These are phyloP conservation scores for Montipora foliosa DNA, from an alignment of 64 coral and sea anemone genomes.

Conservation along the genomic window DNA sequence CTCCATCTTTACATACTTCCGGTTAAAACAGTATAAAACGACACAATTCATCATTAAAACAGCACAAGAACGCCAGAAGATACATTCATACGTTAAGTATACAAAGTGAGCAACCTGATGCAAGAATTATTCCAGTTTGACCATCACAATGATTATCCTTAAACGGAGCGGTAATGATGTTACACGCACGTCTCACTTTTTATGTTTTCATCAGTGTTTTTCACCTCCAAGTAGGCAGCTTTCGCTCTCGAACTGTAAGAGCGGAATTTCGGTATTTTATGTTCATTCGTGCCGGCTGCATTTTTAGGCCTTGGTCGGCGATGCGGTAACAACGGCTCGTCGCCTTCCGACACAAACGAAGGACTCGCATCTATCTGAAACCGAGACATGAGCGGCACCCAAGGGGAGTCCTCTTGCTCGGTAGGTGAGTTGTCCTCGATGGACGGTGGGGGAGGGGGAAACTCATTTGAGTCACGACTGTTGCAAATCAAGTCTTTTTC, in stretches of 20 bases:
- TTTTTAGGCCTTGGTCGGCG: constrained; percentile 26
- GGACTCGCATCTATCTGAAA: constrained; percentile 62
- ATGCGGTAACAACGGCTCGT: constrained; percentile 23
- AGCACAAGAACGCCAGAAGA: background rate
- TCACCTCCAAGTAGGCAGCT: constrained; percentile 60
- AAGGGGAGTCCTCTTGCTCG: constrained; percentile 62
- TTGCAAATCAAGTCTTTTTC: constrained; percentile 18
- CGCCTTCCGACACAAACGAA: constrained; percentile 41
- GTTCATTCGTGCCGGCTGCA: background rate
- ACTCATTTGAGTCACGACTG: constrained; percentile 60
- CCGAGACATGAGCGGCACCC: constrained; percentile 71
- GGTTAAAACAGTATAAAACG: background rate
- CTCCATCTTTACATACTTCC: background rate
- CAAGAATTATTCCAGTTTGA: background rate
- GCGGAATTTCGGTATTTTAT: constrained; percentile 52
- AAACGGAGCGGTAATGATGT: background rate
- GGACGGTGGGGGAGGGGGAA: constrained; percentile 73
- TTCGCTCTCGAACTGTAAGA: constrained; percentile 36
- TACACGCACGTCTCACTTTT: constrained; percentile 72
- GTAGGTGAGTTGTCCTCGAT: constrained; percentile 21
- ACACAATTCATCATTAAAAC: background rate
- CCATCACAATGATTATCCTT: background rate
- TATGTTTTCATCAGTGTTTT: constrained; percentile 37
- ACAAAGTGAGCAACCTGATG: no score
- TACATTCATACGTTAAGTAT: background rate